Evolutionary conservation across 2,888 invertebrate species (phyloP).

Genomic region (Gisinianus flammeolus): DNA sequence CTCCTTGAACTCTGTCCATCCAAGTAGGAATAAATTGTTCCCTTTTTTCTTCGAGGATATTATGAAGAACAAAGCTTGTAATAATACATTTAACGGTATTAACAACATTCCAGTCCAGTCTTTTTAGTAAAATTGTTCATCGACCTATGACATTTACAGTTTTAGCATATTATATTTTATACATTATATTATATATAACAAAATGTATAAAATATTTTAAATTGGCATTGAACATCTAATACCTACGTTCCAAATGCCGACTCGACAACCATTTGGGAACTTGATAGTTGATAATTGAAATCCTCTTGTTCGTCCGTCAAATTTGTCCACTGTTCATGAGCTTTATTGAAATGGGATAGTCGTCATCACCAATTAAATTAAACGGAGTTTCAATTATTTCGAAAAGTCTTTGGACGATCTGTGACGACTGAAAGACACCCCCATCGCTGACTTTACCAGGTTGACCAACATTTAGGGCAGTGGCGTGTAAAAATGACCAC

Average conservation of each 20-base stretch:
- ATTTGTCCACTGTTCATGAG: not conserved
- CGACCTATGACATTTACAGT: not conserved
- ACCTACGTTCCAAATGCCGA: not conserved
- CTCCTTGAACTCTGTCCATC: too few relatives aligned
- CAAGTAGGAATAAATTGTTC: too few relatives aligned
- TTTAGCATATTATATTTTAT: not conserved
- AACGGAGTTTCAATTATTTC: not conserved
- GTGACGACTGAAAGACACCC: not conserved
- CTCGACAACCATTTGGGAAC: constrained; percentile 1
- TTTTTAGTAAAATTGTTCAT: not conserved
- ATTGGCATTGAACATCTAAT: too few relatives aligned
- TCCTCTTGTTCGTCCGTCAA: not conserved
- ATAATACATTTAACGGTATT: not conserved
- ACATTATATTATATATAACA: not conserved
- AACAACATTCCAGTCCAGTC: not conserved
- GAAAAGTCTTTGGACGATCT: not conserved
- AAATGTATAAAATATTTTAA: not conserved
- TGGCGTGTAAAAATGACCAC: too few relatives aligned
- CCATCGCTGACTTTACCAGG: not conserved
- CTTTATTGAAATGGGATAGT: not conserved
- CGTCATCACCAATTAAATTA: not conserved
- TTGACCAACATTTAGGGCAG: not conserved
- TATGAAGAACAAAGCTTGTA: not conserved
- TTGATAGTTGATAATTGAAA: not conserved
- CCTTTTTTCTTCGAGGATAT: too few relatives aligned